Percentiles rank a stretch among this genome's conserved stretches.
Conservation (phyloP, 2,888 invertebrate genomes). For the Euzophera pinguis region DNA sequence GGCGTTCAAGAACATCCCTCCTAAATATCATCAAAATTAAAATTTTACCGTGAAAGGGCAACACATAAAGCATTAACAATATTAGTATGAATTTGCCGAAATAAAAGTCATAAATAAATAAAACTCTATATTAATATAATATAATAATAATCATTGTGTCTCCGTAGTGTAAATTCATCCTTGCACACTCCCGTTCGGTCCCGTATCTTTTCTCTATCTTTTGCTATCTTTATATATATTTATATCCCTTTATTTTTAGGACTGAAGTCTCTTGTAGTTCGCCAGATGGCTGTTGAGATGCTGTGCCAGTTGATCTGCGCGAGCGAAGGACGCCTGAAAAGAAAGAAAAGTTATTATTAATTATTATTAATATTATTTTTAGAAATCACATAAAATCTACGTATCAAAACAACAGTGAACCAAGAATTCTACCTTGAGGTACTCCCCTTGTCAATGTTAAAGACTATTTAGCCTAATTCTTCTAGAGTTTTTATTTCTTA, state of each 20-base stretch:
- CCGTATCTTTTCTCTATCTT: not conserved
- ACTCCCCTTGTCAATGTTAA: not conserved
- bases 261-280: slow-evolving; percentile 70
- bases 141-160: slow-evolving; percentile 52
- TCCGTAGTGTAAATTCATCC: slow-evolving; percentile 30
- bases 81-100: too few relatives aligned
- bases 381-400: too few relatives aligned
- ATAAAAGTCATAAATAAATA: slow-evolving; percentile 48
- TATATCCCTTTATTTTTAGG: slow-evolving; percentile 31
- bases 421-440: not conserved
- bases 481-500: too few relatives aligned
- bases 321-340: slow-evolving; percentile 63
- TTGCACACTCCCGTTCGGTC: slow-evolving; percentile 42
- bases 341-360: not conserved
- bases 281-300: slow-evolving; percentile 75
- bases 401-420: not conserved
- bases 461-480: too few relatives aligned
- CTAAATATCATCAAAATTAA: too few relatives aligned
- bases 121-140: slow-evolving; percentile 68
- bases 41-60: too few relatives aligned
- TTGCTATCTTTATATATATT: not conserved
- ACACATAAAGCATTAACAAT: too few relatives aligned
- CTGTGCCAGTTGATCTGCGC: slow-evolving; percentile 68
- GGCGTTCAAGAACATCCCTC: too few relatives aligned
- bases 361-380: too few relatives aligned